Evolutionary conservation across 2,113 vertebrate genomes (phyloP).

Genomic region (Poeciliopsis occidentalis): DNA sequence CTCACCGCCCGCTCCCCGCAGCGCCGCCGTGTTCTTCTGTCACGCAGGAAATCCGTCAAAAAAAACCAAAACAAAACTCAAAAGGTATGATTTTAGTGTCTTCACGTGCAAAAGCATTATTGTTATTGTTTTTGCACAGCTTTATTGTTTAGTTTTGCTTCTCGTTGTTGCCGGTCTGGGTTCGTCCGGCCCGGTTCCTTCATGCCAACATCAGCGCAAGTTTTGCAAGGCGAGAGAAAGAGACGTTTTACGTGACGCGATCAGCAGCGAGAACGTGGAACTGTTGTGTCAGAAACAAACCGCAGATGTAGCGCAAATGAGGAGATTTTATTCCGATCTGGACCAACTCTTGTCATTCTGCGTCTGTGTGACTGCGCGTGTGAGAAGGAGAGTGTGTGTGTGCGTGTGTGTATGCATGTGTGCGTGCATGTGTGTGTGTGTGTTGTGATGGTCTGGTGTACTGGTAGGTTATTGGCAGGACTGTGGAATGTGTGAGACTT

Average conservation of each 20-base stretch:
- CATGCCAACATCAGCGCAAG: background rate
- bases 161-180: no score
- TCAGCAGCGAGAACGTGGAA: slow-evolving; percentile 23
- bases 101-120: no score
- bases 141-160: no score
- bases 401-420: background rate
- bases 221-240: slow-evolving; percentile 3
- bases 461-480: slow-evolving; percentile 69
- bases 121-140: no score
- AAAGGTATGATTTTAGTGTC: slow-evolving; percentile 21
- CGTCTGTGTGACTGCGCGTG: background rate
- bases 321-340: slow-evolving; percentile 40
- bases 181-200: no score
- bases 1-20: background rate
- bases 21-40: background rate
- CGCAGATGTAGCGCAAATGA: slow-evolving; percentile 38
- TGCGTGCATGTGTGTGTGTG: slow-evolving; percentile 3
- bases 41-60: background rate
- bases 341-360: slow-evolving; percentile 3
- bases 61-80: background rate
- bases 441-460: slow-evolving; percentile 47
- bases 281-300: slow-evolving; percentile 20
- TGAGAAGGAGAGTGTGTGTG: background rate
- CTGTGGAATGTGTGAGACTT: slow-evolving; percentile 75
- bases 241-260: slow-evolving; percentile 14